Evolutionary conservation across 2,113 vertebrate genomes (phyloP), one percentile per base, ranked within the genome.

Genomic region (Dipodomys merriami): DNA sequence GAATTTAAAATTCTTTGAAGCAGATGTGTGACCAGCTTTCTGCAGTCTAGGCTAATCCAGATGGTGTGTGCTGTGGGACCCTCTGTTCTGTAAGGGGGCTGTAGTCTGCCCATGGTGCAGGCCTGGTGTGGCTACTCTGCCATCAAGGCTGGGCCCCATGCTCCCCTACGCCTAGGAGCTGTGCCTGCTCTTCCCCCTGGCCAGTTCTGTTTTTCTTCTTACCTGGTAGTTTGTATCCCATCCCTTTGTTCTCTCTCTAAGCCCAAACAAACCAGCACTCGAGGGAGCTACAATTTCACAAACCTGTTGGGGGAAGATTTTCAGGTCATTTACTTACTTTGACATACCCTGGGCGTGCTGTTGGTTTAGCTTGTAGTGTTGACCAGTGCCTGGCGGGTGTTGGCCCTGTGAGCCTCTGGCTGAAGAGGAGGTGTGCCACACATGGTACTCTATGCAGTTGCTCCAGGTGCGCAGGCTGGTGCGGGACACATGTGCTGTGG

Each of bases 1-100:
- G 88, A 83, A 73, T 60, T n/a, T 90, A 85, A 79, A 83, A 27
- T 16, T 62, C 80, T 82, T 92, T 39, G 20, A 65, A 76, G 44
- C 44, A 64, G n/a, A 53, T n/a, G 27, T 65, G 9, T 57, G 73
- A 65, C 9, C 16, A 5, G 49, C 49, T 92, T 74, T 91, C 65
- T 23, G 90, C 44, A 90, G 12, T 27, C 46, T 67, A 7, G 76
- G 83, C 82, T 65, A 80, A 49, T 67, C 10, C 5, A 6, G 18
- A 16, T 79, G 30, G 1, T 33, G 6, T 62, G 3, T 60, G 27
- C 65, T 57, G 49, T 57, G 30, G 19, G 22, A n/a, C 11, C 33
- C 13, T 57, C 6, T 0, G 46, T 16, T 83, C 71, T 49, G 10
- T 76, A 11, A 74, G 22, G 46, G 16, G 27, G 27, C 18, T 67